These are phyloP conservation scores for Hofmannophila pseudospretella DNA, from an alignment of 2,888 invertebrate species.

Conservation along the genomic window DNA sequence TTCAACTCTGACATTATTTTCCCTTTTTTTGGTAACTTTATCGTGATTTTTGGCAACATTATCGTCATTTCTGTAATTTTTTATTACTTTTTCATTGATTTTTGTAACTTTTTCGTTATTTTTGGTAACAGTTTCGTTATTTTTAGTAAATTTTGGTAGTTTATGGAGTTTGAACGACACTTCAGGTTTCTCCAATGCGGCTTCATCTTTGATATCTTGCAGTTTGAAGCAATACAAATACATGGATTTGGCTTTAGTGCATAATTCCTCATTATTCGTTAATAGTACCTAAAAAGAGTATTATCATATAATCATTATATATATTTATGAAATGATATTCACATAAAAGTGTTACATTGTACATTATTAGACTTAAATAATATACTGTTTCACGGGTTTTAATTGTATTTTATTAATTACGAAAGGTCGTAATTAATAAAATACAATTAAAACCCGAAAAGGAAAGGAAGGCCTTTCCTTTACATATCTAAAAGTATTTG, in stretches of 20 bases:
- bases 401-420: too few species aligned
- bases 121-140: background rate
- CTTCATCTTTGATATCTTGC: constrained; percentile 28
- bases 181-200: constrained; percentile 7
- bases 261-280: constrained; percentile 28
- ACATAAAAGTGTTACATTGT: too few species aligned
- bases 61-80: background rate
- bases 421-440: too few species aligned
- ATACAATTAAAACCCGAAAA: too few species aligned
- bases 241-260: constrained; percentile 20
- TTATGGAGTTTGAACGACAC: constrained; percentile 13
- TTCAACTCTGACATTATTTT: constrained; percentile 1
- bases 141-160: constrained; percentile 5
- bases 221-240: constrained; percentile 26
- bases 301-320: too few species aligned
- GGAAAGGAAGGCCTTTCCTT: too few species aligned
- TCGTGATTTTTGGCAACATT: background rate
- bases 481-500: too few species aligned
- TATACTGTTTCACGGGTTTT: too few species aligned
- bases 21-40: constrained; percentile 2
- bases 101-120: too few species aligned
- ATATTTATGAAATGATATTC: too few species aligned
- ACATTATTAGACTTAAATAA: too few species aligned
- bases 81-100: background rate
- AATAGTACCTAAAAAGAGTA: constrained; percentile 35